Conservation (phyloP, 2,797 vertebrate genomes). For the Danio albolineatus region DNA sequence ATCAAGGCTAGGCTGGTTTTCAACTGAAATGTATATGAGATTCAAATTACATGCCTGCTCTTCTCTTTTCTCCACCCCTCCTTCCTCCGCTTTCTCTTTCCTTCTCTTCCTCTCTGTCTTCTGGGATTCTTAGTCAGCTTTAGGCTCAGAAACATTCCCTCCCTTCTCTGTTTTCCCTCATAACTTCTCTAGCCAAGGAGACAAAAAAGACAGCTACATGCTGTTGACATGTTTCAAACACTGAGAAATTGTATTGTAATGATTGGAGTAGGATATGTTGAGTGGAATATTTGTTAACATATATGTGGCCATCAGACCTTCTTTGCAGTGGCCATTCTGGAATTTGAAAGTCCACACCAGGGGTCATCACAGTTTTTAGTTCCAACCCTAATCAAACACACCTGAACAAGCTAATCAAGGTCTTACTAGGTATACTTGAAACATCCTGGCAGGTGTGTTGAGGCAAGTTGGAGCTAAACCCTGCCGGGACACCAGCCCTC, state of each 20-base stretch:
- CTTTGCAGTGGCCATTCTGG: too few relatives aligned
- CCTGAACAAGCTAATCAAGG: too few relatives aligned
- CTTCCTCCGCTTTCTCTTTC: constrained; percentile 49
- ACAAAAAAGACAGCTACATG: constrained; percentile 22
- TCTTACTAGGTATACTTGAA: too few relatives aligned
- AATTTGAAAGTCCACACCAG: too few relatives aligned
- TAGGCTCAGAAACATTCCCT: constrained; percentile 59
- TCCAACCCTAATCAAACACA: too few relatives aligned
- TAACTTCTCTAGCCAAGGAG: constrained; percentile 34
- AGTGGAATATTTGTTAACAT: not conserved
- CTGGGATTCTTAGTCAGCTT: constrained; percentile 74
- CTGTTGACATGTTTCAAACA: constrained; percentile 19
- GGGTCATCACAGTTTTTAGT: too few relatives aligned
- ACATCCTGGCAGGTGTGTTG: too few relatives aligned
- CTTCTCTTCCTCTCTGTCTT: constrained; percentile 69
- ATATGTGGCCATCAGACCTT: too few relatives aligned
- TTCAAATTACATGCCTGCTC: constrained; percentile 74
- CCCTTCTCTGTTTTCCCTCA: constrained; percentile 35
- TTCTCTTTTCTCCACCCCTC: constrained; percentile 59
- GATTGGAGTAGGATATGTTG: not conserved
- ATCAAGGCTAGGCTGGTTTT: constrained; percentile 81
- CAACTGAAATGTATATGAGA: constrained; percentile 85
- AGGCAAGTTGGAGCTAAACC: too few relatives aligned
- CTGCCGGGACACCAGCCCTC: too few relatives aligned
- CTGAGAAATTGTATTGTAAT: constrained; percentile 12